Percentiles rank a stretch among this genome's conserved stretches.
phyloP scores from a whole-genome alignment of 2,797 vertebrate genomes.

The Lithobates sylvaticus region DNA sequence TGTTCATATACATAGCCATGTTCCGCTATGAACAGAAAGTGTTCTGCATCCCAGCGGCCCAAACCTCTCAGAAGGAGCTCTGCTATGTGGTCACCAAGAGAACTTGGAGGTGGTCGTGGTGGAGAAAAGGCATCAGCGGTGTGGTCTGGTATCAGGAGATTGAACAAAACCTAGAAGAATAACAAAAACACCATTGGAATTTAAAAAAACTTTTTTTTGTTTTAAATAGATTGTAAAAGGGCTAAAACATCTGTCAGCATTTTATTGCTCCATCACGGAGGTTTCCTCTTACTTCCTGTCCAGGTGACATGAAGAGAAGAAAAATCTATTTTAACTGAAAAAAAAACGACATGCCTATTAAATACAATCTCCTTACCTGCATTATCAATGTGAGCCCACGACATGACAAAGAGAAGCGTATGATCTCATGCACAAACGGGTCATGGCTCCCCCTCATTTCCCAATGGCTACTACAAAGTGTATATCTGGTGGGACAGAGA shows the following conservation, averaged over 20 bases:
- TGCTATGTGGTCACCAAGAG: slow-evolving; percentile 76
- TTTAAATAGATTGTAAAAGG: too few species aligned
- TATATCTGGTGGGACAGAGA: not conserved
- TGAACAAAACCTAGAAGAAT: slow-evolving; percentile 82
- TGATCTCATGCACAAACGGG: slow-evolving; percentile 74
- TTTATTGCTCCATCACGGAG: too few species aligned
- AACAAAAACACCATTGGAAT: not conserved
- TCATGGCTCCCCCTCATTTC: slow-evolving; percentile 61
- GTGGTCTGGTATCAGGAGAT: slow-evolving; percentile 92
- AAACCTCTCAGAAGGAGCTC: slow-evolving; percentile 89
- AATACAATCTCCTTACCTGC: slow-evolving; percentile 80
- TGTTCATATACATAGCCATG: slow-evolving; percentile 93
- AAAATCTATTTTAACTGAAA: too few species aligned
- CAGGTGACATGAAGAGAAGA: too few species aligned
- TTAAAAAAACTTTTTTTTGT: too few species aligned
- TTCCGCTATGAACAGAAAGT: slow-evolving; percentile 95
- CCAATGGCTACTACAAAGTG: not conserved
- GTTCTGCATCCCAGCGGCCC: slow-evolving; percentile 92
- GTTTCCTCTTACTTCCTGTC: too few species aligned
- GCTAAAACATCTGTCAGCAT: too few species aligned
- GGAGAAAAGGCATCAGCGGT: slow-evolving; percentile 90
- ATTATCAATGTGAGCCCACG: slow-evolving; percentile 84
- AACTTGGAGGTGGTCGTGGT: slow-evolving; percentile 75
- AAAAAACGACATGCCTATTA: not conserved
- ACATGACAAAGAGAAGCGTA: slow-evolving; percentile 82